Base-by-base conservation (phyloP, 2,888 invertebrate species). In the Andrena fulva region DNA sequence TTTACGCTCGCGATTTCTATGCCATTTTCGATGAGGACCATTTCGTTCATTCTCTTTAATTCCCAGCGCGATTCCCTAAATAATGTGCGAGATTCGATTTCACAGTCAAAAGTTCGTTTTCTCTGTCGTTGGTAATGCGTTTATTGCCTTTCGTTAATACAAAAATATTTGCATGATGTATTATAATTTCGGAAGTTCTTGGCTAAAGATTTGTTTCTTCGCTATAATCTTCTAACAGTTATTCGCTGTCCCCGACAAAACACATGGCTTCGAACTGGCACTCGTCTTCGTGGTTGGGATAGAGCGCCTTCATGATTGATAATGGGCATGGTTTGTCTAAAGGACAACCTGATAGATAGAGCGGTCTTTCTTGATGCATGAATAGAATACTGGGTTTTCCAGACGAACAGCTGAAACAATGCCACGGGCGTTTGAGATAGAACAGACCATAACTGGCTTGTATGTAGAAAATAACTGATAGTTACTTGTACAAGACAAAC, bases 261-360 rank as follows among this genome's bases (percentile, higher is more conserved):
- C 97, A 98, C 94, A 97, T 96, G 82, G 95, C 94, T 29, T 95
- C 92, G 88, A 97, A 96, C 90, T 96, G 94, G 93, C 98, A 98
- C 82, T 95, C 95, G 64, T 96, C 93, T 77, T 96, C 94, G 73
- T 96, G 96, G 31, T 95, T 94, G 60, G 94, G 94, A 91, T 96
- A 97, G 73, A 95, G 93, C 33, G 95, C 90, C 77, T 94, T 95
- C 89, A 97, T 93, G 50, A 94, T 94, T 4, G 95, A 90, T 59
- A 97, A 90, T 20, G 96, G 96, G 91, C 97, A 97, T 4, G 97
- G 95, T 2, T 93, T 89, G 3, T 94, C 87, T 62, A 91, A 83
- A 0, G 96, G 95, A 92, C 98, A 98, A 90, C 96, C 96, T 0
- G 97, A 96, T 85, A 98, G 92, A 80, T 95, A 95, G 0, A 97